These are phyloP conservation scores for Nesoenas mayeri DNA, from an alignment of 2,113 vertebrate species.

Conservation along the genomic window DNA sequence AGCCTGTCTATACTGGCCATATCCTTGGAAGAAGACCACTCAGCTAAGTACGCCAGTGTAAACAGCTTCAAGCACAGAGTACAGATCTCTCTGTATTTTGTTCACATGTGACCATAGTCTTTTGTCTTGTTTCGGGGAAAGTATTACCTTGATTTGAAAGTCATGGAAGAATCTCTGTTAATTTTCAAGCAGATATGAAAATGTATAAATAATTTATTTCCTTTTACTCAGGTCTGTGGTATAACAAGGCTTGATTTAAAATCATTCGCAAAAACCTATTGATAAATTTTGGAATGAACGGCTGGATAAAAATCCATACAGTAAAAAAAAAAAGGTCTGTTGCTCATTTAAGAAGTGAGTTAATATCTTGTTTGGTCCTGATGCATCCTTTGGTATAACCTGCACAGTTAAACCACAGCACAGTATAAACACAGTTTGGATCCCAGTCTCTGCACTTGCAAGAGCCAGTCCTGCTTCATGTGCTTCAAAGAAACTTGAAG, in stretches of 20 bases:
- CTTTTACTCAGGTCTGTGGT: not conserved
- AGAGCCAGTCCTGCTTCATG: not conserved
- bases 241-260: not conserved
- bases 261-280: not conserved
- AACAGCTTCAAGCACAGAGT: not conserved
- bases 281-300: not conserved
- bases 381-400: not conserved
- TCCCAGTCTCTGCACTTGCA: not conserved
- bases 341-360: not conserved
- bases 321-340: not conserved
- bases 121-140: not conserved
- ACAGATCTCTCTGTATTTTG: not conserved
- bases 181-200: not conserved
- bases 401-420: not conserved
- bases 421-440: not conserved
- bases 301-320: not conserved
- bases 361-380: not conserved
- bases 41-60: not conserved
- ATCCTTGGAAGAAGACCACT: not conserved
- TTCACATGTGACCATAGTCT: not conserved
- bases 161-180: not conserved
- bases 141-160: not conserved
- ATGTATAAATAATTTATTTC: not conserved
- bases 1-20: not conserved
- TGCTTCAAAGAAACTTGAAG: constrained; percentile 5